These are phyloP conservation scores for Enteromius viviparus DNA, from an alignment of 2,797 vertebrate genomes.

Conservation along the genomic window DNA sequence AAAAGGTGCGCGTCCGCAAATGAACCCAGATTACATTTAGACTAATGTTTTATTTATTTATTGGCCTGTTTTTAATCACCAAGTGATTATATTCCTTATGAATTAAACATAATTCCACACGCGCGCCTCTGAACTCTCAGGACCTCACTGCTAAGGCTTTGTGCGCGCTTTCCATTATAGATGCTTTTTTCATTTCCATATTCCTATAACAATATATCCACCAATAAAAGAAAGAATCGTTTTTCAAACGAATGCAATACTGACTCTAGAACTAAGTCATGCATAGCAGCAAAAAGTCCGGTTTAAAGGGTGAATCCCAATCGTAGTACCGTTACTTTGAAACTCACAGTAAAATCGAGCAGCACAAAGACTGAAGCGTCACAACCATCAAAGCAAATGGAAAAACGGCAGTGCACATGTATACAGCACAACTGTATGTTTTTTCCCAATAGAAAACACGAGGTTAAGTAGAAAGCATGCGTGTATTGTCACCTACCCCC, in stretches of 20 bases:
- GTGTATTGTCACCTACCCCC: constrained; percentile 61
- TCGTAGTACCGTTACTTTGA: constrained; percentile 66
- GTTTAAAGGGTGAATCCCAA: background rate
- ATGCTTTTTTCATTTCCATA: constrained; percentile 51
- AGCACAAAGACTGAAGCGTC: constrained; percentile 64
- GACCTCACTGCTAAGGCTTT: constrained; percentile 3
- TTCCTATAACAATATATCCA: too few relatives aligned
- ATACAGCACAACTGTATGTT: too few relatives aligned
- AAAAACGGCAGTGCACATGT: too few relatives aligned
- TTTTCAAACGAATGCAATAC: background rate
- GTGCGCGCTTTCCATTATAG: constrained; percentile 56
- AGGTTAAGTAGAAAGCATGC: background rate
- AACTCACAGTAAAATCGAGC: constrained; percentile 51
- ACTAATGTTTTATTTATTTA: background rate
- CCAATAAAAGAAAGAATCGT: background rate
- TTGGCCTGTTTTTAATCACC: background rate
- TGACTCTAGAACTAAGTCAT: background rate
- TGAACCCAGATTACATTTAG: background rate
- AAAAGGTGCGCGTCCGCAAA: background rate
- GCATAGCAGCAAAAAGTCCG: background rate
- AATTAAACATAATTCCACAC: background rate
- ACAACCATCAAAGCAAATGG: constrained; percentile 51
- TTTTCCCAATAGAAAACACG: background rate
- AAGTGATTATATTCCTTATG: background rate
- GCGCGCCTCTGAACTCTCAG: background rate